phyloP scores from a whole-genome alignment of 2,113 vertebrate species.

The Lucifuga dentata region DNA sequence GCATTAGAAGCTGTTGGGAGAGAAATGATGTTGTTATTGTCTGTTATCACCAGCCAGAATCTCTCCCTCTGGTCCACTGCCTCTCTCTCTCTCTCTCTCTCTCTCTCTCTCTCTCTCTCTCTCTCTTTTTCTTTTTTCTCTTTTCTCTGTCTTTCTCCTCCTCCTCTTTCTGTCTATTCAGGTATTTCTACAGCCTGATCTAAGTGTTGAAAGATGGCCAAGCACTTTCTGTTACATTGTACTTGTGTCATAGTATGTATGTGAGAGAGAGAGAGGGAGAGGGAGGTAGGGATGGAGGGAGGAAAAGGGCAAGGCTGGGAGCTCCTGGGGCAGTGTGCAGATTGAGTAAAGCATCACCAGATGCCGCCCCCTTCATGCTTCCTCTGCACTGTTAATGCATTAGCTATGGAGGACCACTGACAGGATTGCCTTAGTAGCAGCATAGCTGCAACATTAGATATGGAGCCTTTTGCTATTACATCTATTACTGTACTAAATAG shows the following conservation, averaged over 20 bases:
- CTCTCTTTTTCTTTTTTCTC: neutral
- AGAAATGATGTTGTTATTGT: neutral
- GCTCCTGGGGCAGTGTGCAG: constrained; percentile 17
- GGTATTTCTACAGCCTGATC: neutral
- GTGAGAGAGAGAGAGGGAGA: constrained; percentile 1
- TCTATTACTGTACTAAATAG: constrained; percentile 47
- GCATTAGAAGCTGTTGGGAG: neutral
- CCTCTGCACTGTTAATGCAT: constrained; percentile 74
- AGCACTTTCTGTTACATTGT: constrained; percentile 12
- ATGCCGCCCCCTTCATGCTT: constrained; percentile 75
- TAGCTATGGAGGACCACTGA: constrained; percentile 66
- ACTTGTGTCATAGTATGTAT: neutral
- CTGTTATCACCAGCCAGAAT: neutral
- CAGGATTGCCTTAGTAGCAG: constrained; percentile 38
- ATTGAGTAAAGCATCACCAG: constrained; percentile 72
- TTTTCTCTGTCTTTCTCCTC: neutral
- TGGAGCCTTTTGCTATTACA: constrained; percentile 49
- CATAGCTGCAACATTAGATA: constrained; percentile 57
- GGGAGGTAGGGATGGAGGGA: constrained; percentile 3
- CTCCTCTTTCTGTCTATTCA: too few relatives aligned
- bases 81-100: neutral
- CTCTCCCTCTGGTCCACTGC: neutral
- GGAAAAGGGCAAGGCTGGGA: neutral
- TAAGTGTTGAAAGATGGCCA: neutral
- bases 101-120: neutral